Percentiles rank a stretch among this genome's conserved stretches.
Evolutionary conservation across 2,888 invertebrate genomes (phyloP).

Genomic region (Pheosia tremula): DNA sequence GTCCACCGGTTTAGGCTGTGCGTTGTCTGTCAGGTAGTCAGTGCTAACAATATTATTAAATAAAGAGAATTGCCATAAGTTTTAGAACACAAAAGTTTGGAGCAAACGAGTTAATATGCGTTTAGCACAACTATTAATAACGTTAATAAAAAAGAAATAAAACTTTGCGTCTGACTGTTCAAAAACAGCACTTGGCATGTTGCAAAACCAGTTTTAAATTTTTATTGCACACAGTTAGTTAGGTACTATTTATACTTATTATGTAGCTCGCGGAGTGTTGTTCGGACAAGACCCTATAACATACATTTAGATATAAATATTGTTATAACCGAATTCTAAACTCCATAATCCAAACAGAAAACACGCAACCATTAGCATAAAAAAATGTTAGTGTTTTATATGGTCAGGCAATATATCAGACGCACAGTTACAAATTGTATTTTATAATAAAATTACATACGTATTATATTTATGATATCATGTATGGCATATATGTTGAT

Average conservation of each 20-base stretch:
- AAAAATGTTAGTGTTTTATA: not conserved
- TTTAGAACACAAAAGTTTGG: slow-evolving; percentile 16
- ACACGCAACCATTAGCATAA: not conserved
- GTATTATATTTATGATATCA: not conserved
- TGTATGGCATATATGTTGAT: not conserved
- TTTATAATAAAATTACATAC: not conserved
- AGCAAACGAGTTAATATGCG: slow-evolving; percentile 27
- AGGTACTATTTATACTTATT: slow-evolving; percentile 31
- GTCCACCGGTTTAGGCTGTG: no score
- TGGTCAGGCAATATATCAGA: not conserved
- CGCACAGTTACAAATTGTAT: not conserved
- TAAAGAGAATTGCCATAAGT: not conserved
- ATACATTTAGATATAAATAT: slow-evolving; percentile 11
- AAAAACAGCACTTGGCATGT: slow-evolving; percentile 46
- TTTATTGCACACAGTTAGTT: slow-evolving; percentile 49
- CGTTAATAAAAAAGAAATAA: slow-evolving; percentile 38
- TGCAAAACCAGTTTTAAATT: slow-evolving; percentile 49
- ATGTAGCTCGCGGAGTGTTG: slow-evolving; percentile 20
- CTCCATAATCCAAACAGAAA: slow-evolving; percentile 15
- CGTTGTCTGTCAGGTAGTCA: no score
- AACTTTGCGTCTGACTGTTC: slow-evolving; percentile 36
- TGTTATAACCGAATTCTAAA: slow-evolving; percentile 13
- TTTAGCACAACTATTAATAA: slow-evolving; percentile 43
- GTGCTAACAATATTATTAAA: no score
- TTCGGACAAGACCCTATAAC: slow-evolving; percentile 12